These are phyloP conservation scores for Micronycteris hirsuta DNA, from an alignment of 2,113 vertebrate species.

Conservation along the genomic window DNA sequence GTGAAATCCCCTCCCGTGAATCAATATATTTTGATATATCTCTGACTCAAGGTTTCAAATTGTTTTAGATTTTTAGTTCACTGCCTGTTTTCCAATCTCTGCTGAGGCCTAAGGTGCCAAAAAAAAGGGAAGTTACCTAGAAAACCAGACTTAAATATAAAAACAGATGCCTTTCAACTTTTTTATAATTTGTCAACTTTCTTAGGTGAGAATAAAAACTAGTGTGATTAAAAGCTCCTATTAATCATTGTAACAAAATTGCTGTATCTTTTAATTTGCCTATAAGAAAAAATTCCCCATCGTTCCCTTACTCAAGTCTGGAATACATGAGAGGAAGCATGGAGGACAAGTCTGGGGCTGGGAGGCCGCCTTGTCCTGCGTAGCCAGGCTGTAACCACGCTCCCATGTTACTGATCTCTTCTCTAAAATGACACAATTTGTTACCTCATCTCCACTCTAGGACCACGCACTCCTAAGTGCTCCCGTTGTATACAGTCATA, in stretches of 20 bases:
- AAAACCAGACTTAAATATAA: background rate
- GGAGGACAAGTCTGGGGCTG: background rate
- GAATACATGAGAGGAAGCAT: background rate
- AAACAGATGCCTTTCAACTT: background rate
- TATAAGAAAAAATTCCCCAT: background rate
- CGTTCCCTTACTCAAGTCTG: background rate
- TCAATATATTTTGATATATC: background rate
- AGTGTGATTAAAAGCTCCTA: background rate
- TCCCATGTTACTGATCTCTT: background rate
- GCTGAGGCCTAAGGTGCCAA: background rate
- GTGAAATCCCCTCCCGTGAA: background rate
- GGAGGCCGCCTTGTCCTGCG: background rate
- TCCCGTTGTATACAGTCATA: background rate
- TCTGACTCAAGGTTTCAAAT: background rate
- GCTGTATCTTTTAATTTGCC: background rate
- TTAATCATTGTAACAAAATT: slow-evolving; percentile 29
- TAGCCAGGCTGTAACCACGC: background rate
- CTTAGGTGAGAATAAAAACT: background rate
- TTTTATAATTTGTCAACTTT: background rate
- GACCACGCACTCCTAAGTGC: background rate
- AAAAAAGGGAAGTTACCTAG: background rate
- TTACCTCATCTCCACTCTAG: background rate
- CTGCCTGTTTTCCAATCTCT: background rate
- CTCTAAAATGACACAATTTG: background rate
- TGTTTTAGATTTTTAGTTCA: background rate